Percentiles rank a stretch among this genome's conserved stretches.
Conservation (phyloP, 2,888 invertebrate species). For the Melitaea athalia region DNA sequence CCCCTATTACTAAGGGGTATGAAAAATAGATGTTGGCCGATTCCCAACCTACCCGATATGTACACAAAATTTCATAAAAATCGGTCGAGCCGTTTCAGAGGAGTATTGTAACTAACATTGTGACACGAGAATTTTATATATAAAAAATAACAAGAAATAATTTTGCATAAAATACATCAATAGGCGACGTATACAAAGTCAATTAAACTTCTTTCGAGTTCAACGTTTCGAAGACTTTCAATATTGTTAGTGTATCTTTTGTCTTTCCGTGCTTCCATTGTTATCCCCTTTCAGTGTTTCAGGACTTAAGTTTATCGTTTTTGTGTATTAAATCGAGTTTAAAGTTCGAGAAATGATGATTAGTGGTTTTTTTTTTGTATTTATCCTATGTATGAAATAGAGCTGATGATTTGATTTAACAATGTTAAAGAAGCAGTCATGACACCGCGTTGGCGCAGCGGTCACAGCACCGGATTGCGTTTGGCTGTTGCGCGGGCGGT, state of each 20-base stretch:
- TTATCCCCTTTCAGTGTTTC: background rate
- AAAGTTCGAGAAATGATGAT: background rate
- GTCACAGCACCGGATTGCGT: no score
- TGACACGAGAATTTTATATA: no score
- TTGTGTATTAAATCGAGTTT: slow-evolving; percentile 4
- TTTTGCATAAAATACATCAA: background rate
- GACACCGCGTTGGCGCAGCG: no score
- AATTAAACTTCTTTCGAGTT: slow-evolving; percentile 4
- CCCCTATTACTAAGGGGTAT: no score
- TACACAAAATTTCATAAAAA: no score
- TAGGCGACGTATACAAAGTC: slow-evolving; percentile 7
- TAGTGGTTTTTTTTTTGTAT: background rate
- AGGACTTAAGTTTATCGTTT: slow-evolving; percentile 7
- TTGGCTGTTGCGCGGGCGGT: no score
- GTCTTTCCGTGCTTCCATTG: background rate
- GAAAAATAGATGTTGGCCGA: no score
- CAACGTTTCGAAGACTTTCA: slow-evolving; percentile 10
- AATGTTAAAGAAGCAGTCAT: no score
- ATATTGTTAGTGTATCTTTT: slow-evolving; percentile 12
- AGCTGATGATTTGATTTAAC: background rate
- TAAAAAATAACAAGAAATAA: background rate
- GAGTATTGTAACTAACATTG: no score
- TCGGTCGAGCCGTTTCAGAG: no score
- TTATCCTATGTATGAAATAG: background rate
- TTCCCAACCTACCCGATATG: no score